Evolutionary conservation across 2,113 vertebrate species (phyloP), one percentile per base, ranked within the genome.

Genomic region (Isurus oxyrinchus): DNA sequence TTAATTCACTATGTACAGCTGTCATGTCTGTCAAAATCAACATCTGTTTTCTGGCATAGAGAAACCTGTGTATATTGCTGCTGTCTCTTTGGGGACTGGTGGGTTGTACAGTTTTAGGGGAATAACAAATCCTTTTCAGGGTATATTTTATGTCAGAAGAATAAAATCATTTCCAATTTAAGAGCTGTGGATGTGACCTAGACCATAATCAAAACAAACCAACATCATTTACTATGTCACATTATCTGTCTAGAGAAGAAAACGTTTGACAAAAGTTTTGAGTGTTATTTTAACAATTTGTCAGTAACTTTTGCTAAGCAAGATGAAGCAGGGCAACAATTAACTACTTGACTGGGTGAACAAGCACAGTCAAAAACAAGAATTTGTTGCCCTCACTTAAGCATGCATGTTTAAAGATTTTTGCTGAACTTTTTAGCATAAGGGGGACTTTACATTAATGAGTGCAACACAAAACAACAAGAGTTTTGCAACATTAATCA

Each of bases 11-110:
- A 25, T 1, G 40, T 25, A 69, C 93, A 67, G 93, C 93, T 95
- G 67, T 27, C 94, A 72, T 35, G 94, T 95, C 94, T 95, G 67
- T 95, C 94, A 95, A 72, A 95, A 72, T 44, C 94, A 76, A 72
- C 94, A 95, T 95, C 94, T 95, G 94, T 27, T 95, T 95, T 72
- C 94, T 72, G 13, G 44, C 67, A 72, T 76, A 16, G 53, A 95
- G 94, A 55, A 95, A 95, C 55, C 94, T 55, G 23, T 76, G 69
- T 40, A 19, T 95, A 44, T 95, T 95, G 67, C 66, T 55, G 44
- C 66, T 72, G 67, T 76, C 94, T 69, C 67, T 53, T 72, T 55
- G 94, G 94, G 25, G 94, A 72, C 44, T 23, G 19, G 27, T 31
- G 66, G 8, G 94, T 25, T 95, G 67, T 6, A 27, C 67, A 53